These are phyloP conservation scores for Mus spicilegus DNA, from an alignment of 2,113 vertebrate species.

Conservation along the genomic window DNA sequence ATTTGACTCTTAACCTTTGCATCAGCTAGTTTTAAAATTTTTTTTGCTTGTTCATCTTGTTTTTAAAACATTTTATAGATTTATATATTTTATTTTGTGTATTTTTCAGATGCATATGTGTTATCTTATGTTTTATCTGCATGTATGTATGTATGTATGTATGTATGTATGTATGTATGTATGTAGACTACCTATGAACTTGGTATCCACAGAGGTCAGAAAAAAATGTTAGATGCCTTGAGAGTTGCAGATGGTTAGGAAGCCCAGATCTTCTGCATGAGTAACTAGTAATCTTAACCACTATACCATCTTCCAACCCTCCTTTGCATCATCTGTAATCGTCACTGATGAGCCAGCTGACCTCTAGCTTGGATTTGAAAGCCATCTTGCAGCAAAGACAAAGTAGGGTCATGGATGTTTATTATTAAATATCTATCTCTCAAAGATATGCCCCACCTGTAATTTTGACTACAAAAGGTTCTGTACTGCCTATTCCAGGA, in stretches of 20 bases:
- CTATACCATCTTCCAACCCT: background rate
- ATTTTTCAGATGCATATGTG: background rate
- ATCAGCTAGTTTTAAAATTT: background rate
- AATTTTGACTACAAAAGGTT: background rate
- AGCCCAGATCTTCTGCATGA: background rate
- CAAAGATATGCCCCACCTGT: background rate
- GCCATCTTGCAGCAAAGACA: background rate
- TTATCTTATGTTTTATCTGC: background rate
- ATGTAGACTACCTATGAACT: no score
- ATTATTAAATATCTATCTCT: background rate
- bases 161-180: background rate
- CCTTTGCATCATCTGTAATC: background rate
- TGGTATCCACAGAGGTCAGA: background rate
- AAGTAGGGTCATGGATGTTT: background rate
- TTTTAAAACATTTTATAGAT: background rate
- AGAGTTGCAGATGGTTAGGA: background rate
- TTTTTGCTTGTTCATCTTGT: background rate
- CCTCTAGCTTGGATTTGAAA: background rate
- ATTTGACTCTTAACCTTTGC: slow-evolving; percentile 4
- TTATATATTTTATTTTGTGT: background rate
- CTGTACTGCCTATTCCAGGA: background rate
- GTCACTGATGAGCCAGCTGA: background rate
- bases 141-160: background rate
- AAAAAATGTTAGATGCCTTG: background rate
- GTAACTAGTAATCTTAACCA: background rate